Percentiles rank a stretch among this genome's conserved stretches.
Conservation (phyloP, 2,888 invertebrate species). For the Gymnosoma rotundatum region DNA sequence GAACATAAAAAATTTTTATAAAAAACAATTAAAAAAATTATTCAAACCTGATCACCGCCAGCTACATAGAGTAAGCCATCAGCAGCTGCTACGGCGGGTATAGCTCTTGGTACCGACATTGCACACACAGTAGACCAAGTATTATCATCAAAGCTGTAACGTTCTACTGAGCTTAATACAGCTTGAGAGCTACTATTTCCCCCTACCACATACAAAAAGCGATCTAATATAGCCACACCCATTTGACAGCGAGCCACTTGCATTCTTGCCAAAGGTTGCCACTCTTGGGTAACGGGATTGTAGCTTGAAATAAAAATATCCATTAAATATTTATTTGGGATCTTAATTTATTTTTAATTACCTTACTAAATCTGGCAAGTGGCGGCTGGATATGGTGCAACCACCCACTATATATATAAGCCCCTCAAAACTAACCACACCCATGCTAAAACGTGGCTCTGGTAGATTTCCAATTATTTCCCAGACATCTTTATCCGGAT, state of each 20-base stretch:
- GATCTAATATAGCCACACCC: constrained; percentile 93
- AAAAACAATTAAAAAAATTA: background rate
- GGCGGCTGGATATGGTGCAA: constrained; percentile 90
- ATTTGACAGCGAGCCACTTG: constrained; percentile 92
- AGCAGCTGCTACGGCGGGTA: constrained; percentile 92
- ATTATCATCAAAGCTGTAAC: constrained; percentile 83
- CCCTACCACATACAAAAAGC: constrained; percentile 93
- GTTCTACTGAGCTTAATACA: constrained; percentile 91
- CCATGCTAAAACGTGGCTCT: constrained; percentile 95
- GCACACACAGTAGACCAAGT: constrained; percentile 90
- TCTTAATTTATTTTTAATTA: constrained; percentile 53
- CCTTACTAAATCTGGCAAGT: constrained; percentile 89
- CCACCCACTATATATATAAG: constrained; percentile 95
- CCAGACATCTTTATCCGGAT: constrained; percentile 91
- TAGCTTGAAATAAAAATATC: constrained; percentile 83
- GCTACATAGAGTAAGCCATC: constrained; percentile 92
- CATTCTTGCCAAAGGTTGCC: constrained; percentile 90
- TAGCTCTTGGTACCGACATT: constrained; percentile 89
- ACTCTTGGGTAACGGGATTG: constrained; percentile 91
- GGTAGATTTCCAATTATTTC: constrained; percentile 89
- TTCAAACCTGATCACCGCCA: constrained; percentile 88
- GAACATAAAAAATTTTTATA: constrained; percentile 5
- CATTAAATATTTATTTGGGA: background rate
- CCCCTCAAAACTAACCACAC: constrained; percentile 87
- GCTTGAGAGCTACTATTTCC: constrained; percentile 92